Evolutionary conservation across 2,888 invertebrate species (phyloP).

Genomic region (Cylindroiulus punctatus): DNA sequence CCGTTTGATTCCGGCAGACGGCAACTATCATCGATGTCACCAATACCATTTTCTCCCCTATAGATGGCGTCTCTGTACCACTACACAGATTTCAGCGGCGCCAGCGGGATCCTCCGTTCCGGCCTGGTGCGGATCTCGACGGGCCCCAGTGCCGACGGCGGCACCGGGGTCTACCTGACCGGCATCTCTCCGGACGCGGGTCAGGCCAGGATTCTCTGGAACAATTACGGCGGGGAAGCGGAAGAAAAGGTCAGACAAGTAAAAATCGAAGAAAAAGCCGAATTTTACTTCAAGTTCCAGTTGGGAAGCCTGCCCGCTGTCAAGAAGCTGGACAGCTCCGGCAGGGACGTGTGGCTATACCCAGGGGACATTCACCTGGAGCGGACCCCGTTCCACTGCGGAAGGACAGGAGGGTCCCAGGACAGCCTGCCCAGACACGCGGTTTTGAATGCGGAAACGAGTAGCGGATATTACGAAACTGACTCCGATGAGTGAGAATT

Average conservation of each 20-base stretch:
- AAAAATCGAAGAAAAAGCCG: neutral
- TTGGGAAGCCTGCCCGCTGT: neutral
- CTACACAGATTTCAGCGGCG: neutral
- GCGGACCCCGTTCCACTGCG: neutral
- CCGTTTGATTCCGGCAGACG: no score
- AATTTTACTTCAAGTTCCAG: neutral
- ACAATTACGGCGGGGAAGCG: constrained; percentile 19
- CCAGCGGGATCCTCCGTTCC: neutral
- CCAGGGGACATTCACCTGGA: neutral
- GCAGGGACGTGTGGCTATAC: neutral
- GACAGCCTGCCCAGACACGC: no score
- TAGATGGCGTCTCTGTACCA: constrained; percentile 6
- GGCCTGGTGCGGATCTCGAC: neutral
- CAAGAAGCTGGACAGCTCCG: neutral
- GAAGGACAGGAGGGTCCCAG: neutral
- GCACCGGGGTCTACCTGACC: constrained; percentile 27
- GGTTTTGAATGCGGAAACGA: no score
- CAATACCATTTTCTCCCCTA: neutral
- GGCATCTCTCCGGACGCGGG: neutral
- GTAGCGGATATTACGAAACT: no score
- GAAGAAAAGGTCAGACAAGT: neutral
- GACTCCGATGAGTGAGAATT: no score
- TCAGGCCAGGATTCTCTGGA: neutral
- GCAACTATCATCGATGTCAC: no score
- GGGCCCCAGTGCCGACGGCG: neutral